Conservation (phyloP, 2,797 vertebrate genomes). For the Ctenopoma multispine region DNA sequence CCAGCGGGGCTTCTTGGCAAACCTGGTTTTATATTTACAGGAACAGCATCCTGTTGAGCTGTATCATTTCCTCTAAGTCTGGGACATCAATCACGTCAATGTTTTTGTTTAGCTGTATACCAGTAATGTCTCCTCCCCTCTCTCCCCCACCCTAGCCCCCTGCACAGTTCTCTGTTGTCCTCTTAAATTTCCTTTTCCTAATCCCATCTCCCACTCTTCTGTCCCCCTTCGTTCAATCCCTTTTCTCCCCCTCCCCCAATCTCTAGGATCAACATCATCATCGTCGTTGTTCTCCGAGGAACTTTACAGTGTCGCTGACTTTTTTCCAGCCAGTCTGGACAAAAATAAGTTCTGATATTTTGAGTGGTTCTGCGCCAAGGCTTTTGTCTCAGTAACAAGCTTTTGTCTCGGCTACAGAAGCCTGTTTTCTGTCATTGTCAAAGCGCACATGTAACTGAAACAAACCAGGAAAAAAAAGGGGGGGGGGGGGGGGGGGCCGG, state of each 20-base stretch:
- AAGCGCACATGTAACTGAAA: slow-evolving; percentile 41
- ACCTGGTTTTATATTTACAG: slow-evolving; percentile 51
- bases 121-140: slow-evolving; percentile 76
- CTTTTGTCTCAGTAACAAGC: slow-evolving; percentile 76
- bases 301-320: slow-evolving; percentile 60
- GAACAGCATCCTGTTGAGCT: slow-evolving; percentile 46
- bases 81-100: slow-evolving; percentile 63
- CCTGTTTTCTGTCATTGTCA: slow-evolving; percentile 74
- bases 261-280: slow-evolving; percentile 30
- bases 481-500: no score
- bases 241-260: slow-evolving; percentile 14
- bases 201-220: slow-evolving; percentile 67
- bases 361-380: slow-evolving; percentile 73
- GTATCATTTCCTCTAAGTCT: slow-evolving; percentile 48
- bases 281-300: slow-evolving; percentile 26
- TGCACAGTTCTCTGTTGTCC: slow-evolving; percentile 38
- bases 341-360: slow-evolving; percentile 71
- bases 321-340: slow-evolving; percentile 66
- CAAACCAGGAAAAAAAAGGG: background rate
- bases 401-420: slow-evolving; percentile 73
- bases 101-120: slow-evolving; percentile 73
- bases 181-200: slow-evolving; percentile 68
- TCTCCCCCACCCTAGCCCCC: slow-evolving; percentile 28
- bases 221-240: slow-evolving; percentile 25
- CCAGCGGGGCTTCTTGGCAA: slow-evolving; percentile 19